Evolutionary conservation across 2,888 invertebrate genomes (phyloP), one percentile per base, ranked within the genome.

Genomic region (Orthosia gracilis): DNA sequence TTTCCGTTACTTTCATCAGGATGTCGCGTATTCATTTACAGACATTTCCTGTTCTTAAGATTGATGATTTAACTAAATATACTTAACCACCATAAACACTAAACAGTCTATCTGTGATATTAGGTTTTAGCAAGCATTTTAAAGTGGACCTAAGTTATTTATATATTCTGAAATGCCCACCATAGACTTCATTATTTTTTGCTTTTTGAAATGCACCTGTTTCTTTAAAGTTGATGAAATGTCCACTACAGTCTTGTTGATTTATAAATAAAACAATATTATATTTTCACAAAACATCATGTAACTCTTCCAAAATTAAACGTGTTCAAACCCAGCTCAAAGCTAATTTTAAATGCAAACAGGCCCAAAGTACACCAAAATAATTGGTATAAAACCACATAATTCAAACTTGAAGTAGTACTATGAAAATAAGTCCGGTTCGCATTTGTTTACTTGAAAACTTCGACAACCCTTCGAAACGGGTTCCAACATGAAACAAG

Each of bases 401-500:
- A 55, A 82, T 67, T 77, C 55, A 76, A 76, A 80, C 40, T 81
- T 75, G 15, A 77, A 70, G 66, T 61, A 64, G 26, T 45, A 62
- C 62, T 62, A 66, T 15, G 50, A 71, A 69, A 76, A 73, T 78
- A 71, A 69, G 63, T 69, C 66, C 52, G 59, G 70, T 61, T 71
- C 73, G 73, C 67, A 26, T 74, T 78, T 85, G 69, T 83, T 83
- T 78, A 73, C 76, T 83, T 76, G 61, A 54, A 72, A 85, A 83
- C 66, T 82, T 81, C 73, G 64, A 69, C 77, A 79, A 81, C 76
- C 85, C 74, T 84, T 81, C 75, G 58, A 69, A 68, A 17, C n/a
- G n/a, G 64, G 40, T 58, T 76, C 66, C 69, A 77, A 62, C 58
- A 45, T 70, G 62, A 64, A 67, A 47, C 71, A 78, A 65, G 54